phyloP scores from a whole-genome alignment of 2,113 vertebrate species.

The Corvus moneduloides region DNA sequence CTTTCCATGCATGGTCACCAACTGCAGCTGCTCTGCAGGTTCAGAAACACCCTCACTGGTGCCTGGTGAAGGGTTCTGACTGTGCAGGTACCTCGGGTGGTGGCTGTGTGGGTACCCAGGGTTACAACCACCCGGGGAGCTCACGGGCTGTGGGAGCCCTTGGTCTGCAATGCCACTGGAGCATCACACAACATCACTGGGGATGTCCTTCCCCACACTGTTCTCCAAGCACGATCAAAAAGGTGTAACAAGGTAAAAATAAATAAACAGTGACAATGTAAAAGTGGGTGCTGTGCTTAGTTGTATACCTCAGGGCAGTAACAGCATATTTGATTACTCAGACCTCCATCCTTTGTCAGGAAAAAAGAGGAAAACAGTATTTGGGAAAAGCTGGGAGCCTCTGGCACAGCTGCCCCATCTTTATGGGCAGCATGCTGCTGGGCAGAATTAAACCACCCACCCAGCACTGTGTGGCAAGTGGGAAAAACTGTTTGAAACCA shows the following conservation, averaged over 20 bases:
- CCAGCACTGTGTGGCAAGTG: not conserved
- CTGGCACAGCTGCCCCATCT: not conserved
- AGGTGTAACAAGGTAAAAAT: not conserved
- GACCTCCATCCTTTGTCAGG: not conserved
- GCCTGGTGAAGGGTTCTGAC: not conserved
- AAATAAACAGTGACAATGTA: not conserved
- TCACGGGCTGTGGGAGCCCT: fast-evolving
- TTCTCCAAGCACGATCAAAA: not conserved
- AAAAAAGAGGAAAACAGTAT: not conserved
- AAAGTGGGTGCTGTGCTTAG: not conserved
- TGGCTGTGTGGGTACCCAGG: not conserved
- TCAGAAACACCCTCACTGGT: fast-evolving
- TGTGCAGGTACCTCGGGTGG: not conserved
- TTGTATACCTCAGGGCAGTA: not conserved
- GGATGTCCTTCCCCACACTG: fast-evolving
- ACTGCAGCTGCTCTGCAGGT: not conserved
- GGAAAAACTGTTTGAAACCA: not conserved
- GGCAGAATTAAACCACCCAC: not conserved
- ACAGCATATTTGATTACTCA: not conserved
- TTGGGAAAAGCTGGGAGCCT: not conserved
- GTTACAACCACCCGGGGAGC: fast-evolving
- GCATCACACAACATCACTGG: fast-evolving
- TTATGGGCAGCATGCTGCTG: not conserved
- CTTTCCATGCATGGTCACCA: fast-evolving
- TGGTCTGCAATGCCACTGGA: not conserved